phyloP scores from a whole-genome alignment of 2,113 vertebrate species.

The Anser brachyrhynchus region DNA sequence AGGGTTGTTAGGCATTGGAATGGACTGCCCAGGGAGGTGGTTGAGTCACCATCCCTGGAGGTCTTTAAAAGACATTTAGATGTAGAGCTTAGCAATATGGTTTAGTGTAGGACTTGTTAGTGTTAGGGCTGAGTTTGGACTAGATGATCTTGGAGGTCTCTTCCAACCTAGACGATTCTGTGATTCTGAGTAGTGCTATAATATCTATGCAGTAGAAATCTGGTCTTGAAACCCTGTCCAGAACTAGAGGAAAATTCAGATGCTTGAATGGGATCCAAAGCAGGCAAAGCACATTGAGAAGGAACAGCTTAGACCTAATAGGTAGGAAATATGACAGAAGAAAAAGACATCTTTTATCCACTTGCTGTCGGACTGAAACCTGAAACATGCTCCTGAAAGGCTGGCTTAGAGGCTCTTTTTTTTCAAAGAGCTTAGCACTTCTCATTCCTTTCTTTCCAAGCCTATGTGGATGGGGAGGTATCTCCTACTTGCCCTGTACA shows the following conservation, averaged over 20 bases:
- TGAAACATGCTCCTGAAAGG: background rate
- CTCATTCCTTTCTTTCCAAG: background rate
- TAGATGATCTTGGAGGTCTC: no score
- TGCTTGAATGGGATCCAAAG: background rate
- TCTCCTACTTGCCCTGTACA: background rate
- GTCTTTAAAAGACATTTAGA: no score
- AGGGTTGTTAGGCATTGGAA: no score
- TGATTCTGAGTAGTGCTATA: background rate
- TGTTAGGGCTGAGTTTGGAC: no score
- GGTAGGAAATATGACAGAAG: background rate
- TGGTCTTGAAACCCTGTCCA: background rate
- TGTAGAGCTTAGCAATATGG: no score
- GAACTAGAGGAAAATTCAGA: background rate
- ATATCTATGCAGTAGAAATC: background rate
- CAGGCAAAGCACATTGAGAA: background rate
- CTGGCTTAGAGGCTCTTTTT: background rate
- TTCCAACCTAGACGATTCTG: no score
- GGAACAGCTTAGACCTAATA: background rate
- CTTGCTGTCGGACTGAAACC: background rate
- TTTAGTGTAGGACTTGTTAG: no score
- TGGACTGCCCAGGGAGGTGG: no score
- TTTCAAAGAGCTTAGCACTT: background rate
- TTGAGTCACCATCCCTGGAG: no score
- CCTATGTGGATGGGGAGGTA: background rate
- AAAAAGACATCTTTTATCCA: background rate